A percentile compares a stretch with the other conserved stretches of the same genome.
phyloP scores from a whole-genome alignment of 2,113 vertebrate genomes.

The Diadophis punctatus region DNA sequence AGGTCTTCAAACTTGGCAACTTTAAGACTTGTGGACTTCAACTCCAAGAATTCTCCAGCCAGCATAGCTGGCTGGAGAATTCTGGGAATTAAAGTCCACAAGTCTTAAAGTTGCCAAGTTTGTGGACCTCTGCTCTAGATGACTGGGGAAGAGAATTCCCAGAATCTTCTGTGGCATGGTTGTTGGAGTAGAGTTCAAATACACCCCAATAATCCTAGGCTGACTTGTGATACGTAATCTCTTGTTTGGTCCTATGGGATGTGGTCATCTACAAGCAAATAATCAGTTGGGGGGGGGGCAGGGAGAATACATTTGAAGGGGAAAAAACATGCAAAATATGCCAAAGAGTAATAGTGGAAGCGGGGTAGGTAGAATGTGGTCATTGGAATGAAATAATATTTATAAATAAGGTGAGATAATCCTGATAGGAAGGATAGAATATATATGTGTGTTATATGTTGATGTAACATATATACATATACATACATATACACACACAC shows the following conservation, averaged over 20 bases:
- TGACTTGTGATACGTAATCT: neutral
- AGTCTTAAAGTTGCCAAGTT: too few relatives aligned
- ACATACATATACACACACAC: too few relatives aligned
- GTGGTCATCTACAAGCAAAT: neutral
- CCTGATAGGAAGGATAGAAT: neutral
- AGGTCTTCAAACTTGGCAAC: too few relatives aligned
- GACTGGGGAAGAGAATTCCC: neutral
- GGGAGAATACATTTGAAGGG: neutral
- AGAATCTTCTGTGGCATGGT: neutral
- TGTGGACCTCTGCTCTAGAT: too few relatives aligned
- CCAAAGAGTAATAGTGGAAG: neutral
- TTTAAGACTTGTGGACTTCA: too few relatives aligned
- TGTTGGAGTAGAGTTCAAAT: neutral
- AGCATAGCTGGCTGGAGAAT: too few relatives aligned
- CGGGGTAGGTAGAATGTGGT: neutral
- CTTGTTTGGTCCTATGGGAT: neutral
- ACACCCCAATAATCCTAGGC: neutral
- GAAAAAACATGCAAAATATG: neutral
- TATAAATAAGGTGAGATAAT: neutral
- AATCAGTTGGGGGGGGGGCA: neutral
- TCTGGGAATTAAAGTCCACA: too few relatives aligned
- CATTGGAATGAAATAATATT: neutral
- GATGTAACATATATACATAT: too few relatives aligned
- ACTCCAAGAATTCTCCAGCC: too few relatives aligned
- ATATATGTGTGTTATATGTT: neutral